Evolutionary conservation across 2,797 vertebrate genomes (phyloP), one percentile per base, ranked within the genome.

Genomic region (Craterocephalus amniculus): DNA sequence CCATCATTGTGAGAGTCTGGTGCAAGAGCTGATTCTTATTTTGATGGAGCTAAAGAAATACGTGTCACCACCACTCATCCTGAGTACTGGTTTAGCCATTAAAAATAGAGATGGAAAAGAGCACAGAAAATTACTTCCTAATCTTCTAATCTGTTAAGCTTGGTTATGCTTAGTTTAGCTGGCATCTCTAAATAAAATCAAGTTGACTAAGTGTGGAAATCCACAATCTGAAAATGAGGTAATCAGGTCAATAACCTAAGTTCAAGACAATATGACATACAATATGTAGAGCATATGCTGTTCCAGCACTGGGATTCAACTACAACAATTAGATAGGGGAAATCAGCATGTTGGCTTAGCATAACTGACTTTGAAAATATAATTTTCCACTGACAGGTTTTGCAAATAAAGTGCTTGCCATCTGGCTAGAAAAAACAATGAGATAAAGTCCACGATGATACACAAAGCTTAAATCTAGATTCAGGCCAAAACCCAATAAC

Each of bases 381-480:
- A 1, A 76, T 73, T 85, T 82, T 84, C 71, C 74, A 69, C 54
- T 36, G 84, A 80, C 75, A 78, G 58, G n/a, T 67, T 80, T 61
- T 3, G 27, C 63, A 71, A 79, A 80, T 78, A 74, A 89, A 79
- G 82, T 85, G 74, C 73, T 40, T 48, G 45, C 45, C 85, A 86
- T 84, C 78, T 89, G 87, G 84, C 70, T 40, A 70, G 76, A 51
- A 84, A 83, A 48, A 40, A 14, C 6, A 63, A 76, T 48, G 45
- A 48, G 20, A 48, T 48, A 48, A 48, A 48, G 8, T 22, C 45
- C 20, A 9, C 6, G n/a, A 48, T 22, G 20, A 48, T 48, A 11
- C 45, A n/a, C n/a, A 10, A 9, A 48, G 8, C 6, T 48, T 7
- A 48, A 48, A 48, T 48, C 20, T 48, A 22, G 20, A 48, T n/a